phyloP scores from a whole-genome alignment of 2,113 vertebrate genomes.

The Anolis carolinensis region DNA sequence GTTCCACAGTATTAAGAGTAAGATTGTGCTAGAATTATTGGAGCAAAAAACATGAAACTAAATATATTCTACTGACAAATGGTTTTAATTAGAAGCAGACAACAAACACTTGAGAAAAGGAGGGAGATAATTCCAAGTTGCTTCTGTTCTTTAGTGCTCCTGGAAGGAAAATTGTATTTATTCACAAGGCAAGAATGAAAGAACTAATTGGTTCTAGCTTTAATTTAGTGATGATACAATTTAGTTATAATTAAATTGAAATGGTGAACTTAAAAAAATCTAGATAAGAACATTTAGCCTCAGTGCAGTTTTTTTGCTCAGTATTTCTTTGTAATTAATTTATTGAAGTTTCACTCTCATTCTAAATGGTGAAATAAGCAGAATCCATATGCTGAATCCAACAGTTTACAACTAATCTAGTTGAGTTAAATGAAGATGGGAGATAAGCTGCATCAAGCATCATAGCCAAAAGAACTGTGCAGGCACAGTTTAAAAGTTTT shows the following conservation, averaged over 20 bases:
- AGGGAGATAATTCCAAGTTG: slow-evolving; percentile 50
- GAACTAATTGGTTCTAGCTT: slow-evolving; percentile 59
- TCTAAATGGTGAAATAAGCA: slow-evolving; percentile 22
- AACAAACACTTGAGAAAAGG: slow-evolving; percentile 33
- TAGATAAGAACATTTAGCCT: slow-evolving; percentile 33
- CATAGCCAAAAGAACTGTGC: too few species aligned
- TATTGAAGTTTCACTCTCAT: background rate
- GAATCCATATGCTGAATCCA: background rate
- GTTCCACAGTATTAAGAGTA: background rate
- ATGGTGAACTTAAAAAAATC: slow-evolving; percentile 52
- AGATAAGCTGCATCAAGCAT: background rate
- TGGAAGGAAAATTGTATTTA: slow-evolving; percentile 62
- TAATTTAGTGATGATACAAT: slow-evolving; percentile 66
- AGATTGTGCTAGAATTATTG: slow-evolving; percentile 23
- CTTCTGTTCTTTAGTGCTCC: slow-evolving; percentile 60
- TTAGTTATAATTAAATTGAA: slow-evolving; percentile 66
- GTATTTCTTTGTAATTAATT: slow-evolving; percentile 41
- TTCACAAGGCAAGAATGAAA: slow-evolving; percentile 50
- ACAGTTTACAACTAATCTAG: background rate
- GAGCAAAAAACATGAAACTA: slow-evolving; percentile 20
- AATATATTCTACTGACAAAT: slow-evolving; percentile 54
- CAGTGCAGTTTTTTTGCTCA: slow-evolving; percentile 26
- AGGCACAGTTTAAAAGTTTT: fast-evolving
- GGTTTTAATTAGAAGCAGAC: slow-evolving; percentile 68
- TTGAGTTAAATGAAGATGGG: background rate